Conservation (phyloP, 2,113 vertebrate species). For the Oncorhynchus tshawytscha region DNA sequence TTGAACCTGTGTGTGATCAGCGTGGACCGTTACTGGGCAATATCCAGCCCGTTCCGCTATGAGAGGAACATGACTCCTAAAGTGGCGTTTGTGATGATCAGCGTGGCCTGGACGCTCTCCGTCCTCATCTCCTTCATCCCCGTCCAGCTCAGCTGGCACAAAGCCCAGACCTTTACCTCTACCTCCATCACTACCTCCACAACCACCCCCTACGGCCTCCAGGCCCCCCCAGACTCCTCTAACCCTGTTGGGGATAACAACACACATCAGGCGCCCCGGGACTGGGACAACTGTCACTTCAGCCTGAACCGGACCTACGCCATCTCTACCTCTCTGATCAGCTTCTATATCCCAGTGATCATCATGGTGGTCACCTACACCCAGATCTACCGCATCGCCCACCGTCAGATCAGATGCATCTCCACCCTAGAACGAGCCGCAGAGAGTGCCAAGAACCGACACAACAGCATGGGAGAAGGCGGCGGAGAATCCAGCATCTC, state of each 20-base stretch:
- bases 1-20: slow-evolving; percentile 97
- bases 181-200: slow-evolving; percentile 12
- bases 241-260: slow-evolving; percentile 63
- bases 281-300: slow-evolving; percentile 88
- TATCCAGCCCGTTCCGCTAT: slow-evolving; percentile 95
- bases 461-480: slow-evolving; percentile 79
- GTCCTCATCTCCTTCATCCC: slow-evolving; percentile 97
- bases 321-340: slow-evolving; percentile 95
- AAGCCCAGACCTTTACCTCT: slow-evolving; percentile 74
- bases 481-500: slow-evolving; percentile 71
- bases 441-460: slow-evolving; percentile 92
- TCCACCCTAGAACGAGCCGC: slow-evolving; percentile 93
- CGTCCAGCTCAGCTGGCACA: slow-evolving; percentile 98
- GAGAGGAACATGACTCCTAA: slow-evolving; percentile 97
- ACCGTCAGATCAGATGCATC: slow-evolving; percentile 94
- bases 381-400: slow-evolving; percentile 95
- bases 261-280: slow-evolving; percentile 60
- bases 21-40: slow-evolving; percentile 97
- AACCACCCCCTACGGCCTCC: slow-evolving; percentile 21
- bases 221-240: slow-evolving; percentile 30
- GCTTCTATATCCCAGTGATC: slow-evolving; percentile 96
- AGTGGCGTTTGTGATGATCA: slow-evolving; percentile 93
- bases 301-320: slow-evolving; percentile 96
- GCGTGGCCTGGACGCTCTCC: slow-evolving; percentile 91
- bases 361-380: slow-evolving; percentile 99